A percentile compares a stretch with the other conserved stretches of the same genome.
phyloP scores from a whole-genome alignment of 2,797 vertebrate genomes.

The Esox masquinongy region DNA sequence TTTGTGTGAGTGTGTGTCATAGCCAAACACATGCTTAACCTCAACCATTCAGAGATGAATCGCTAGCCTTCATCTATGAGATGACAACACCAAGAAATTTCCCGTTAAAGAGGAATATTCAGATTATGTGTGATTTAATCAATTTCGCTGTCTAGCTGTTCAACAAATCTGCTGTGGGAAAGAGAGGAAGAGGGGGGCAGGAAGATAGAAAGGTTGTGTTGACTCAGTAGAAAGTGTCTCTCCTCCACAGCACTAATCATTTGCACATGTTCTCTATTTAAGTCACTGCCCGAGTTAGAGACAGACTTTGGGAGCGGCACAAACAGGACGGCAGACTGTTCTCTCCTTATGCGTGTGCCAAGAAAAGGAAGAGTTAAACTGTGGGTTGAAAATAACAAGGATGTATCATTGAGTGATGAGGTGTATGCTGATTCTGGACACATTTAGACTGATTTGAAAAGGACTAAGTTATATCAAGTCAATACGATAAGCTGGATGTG shows the following conservation, averaged over 20 bases:
- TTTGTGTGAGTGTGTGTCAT: neutral
- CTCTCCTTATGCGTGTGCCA: neutral
- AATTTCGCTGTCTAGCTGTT: neutral
- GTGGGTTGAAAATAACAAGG: neutral
- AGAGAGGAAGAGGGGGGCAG: neutral
- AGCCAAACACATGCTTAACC: neutral
- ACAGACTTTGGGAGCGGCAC: neutral
- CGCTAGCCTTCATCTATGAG: neutral
- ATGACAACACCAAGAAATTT: neutral
- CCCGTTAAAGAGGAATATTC: neutral
- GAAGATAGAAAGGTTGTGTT: neutral
- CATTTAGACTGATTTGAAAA: neutral
- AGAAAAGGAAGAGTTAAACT: neutral
- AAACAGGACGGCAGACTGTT: neutral
- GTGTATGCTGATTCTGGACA: neutral
- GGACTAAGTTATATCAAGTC: neutral
- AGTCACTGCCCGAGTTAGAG: neutral
- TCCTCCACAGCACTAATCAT: conserved; percentile 27
- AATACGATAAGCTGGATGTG: neutral
- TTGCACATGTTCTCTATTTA: conserved; percentile 41
- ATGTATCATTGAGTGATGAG: neutral
- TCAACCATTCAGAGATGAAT: neutral
- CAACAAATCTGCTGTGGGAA: neutral
- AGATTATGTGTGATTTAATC: neutral
- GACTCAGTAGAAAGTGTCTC: conserved; percentile 31